These are phyloP conservation scores for Himalopsyche phryganea DNA, from an alignment of 1,140 invertebrate species.

Conservation along the genomic window DNA sequence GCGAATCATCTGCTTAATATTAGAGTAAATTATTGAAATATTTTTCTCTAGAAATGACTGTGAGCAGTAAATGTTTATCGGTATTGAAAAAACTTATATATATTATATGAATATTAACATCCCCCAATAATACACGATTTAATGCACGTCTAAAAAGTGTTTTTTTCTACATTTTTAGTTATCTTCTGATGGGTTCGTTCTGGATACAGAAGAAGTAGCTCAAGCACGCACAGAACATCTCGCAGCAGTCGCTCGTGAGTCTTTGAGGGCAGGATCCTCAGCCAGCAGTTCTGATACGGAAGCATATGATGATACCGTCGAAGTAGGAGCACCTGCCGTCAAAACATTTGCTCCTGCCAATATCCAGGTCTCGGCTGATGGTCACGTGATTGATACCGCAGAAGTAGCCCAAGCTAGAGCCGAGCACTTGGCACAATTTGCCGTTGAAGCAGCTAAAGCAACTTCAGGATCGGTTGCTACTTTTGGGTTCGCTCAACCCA, in stretches of 20 bases:
- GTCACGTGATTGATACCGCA: slow-evolving; percentile 43
- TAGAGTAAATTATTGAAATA: too few relatives aligned
- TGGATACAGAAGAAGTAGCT: slow-evolving; percentile 48
- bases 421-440: slow-evolving; percentile 39
- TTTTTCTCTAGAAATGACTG: too few relatives aligned
- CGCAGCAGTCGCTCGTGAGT: slow-evolving; percentile 39
- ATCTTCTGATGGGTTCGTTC: slow-evolving; percentile 28
- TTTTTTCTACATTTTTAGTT: too few relatives aligned
- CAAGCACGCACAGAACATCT: slow-evolving; percentile 41
- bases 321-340: slow-evolving; percentile 6
- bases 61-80: too few relatives aligned
- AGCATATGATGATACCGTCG: slow-evolving; percentile 22
- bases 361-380: slow-evolving; percentile 39
- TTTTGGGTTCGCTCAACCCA: slow-evolving; percentile 8
- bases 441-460: slow-evolving; percentile 38
- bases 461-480: slow-evolving; percentile 1
- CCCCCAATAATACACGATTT: too few relatives aligned
- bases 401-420: slow-evolving; percentile 37
- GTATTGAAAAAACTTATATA: too few relatives aligned
- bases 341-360: slow-evolving; percentile 20
- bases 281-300: slow-evolving; percentile 2
- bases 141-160: too few relatives aligned
- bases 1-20: too few relatives aligned
- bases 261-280: slow-evolving; percentile 18
- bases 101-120: too few relatives aligned